phyloP scores from a whole-genome alignment of 2,888 invertebrate species.

The Latrodectus elegans region DNA sequence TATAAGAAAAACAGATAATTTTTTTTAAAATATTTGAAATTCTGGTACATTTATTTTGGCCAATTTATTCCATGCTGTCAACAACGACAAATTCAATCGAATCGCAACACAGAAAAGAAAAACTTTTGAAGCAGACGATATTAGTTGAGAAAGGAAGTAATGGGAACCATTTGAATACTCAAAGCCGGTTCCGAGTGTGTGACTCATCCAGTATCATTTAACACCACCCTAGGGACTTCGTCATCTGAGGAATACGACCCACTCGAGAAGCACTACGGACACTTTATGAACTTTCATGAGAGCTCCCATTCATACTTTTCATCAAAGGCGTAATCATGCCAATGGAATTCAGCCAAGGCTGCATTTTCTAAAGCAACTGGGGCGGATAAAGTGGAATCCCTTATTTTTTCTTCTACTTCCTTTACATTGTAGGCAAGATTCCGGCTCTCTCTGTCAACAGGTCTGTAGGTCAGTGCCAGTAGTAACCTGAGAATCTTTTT shows the following conservation, averaged over 20 bases:
- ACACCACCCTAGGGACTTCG: conserved; percentile 8
- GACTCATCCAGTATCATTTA: conserved; percentile 25
- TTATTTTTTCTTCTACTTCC: not conserved
- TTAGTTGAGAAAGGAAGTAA: not conserved
- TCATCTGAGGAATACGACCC: conserved; percentile 8
- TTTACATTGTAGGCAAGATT: not conserved
- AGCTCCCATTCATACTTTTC: conserved; percentile 32
- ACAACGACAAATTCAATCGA: too few species aligned
- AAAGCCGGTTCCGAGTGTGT: not conserved
- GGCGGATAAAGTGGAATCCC: conserved; percentile 3
- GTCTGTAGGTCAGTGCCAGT: conserved; percentile 45
- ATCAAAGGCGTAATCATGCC: conserved; percentile 36
- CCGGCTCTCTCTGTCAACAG: not conserved
- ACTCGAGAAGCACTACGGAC: conserved; percentile 2
- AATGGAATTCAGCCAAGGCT: conserved; percentile 35
- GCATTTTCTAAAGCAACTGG: not conserved
- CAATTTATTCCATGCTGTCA: too few species aligned
- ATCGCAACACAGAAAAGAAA: too few species aligned
- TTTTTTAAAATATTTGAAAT: too few species aligned
- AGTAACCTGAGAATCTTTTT: conserved; percentile 20
- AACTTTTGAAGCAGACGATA: too few species aligned
- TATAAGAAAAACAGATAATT: too few species aligned
- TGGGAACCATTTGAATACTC: not conserved
- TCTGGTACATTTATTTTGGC: too few species aligned
- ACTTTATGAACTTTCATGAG: conserved; percentile 38